These are phyloP conservation scores for Catalaphyllia jardinei DNA, from an alignment of 64 coral and sea anemone genomes.

Conservation along the genomic window DNA sequence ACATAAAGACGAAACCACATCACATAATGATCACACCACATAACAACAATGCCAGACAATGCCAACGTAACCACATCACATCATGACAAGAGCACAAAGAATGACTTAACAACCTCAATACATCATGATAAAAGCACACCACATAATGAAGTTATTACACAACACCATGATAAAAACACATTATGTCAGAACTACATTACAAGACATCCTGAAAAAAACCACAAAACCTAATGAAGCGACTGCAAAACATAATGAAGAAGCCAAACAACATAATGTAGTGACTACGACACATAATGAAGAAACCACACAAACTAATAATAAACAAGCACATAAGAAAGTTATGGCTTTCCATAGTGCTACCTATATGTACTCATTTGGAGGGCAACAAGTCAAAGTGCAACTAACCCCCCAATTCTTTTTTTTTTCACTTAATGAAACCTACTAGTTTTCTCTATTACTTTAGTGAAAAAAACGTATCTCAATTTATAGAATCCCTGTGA, in stretches of 20 bases:
- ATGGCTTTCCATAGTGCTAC: too few species aligned
- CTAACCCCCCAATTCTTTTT: too few species aligned
- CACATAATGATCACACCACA: neutral
- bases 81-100: neutral
- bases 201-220: too few species aligned
- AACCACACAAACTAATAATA: too few species aligned
- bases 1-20: slow-evolving; percentile 39
- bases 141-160: neutral
- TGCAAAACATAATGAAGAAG: slow-evolving; percentile 13
- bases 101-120: neutral
- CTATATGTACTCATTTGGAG: too few species aligned
- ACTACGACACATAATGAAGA: slow-evolving; percentile 1
- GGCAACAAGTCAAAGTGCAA: too few species aligned
- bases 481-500: too few species aligned
- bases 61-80: neutral
- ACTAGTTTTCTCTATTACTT: too few species aligned
- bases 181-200: neutral
- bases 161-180: neutral
- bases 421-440: too few species aligned
- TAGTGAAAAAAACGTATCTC: too few species aligned
- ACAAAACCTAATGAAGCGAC: neutral
- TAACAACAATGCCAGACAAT: neutral
- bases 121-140: neutral
- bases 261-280: slow-evolving; percentile 22
- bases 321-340: too few species aligned